phyloP scores from a whole-genome alignment of 2,797 vertebrate genomes.

The Periophthalmus magnuspinnatus region DNA sequence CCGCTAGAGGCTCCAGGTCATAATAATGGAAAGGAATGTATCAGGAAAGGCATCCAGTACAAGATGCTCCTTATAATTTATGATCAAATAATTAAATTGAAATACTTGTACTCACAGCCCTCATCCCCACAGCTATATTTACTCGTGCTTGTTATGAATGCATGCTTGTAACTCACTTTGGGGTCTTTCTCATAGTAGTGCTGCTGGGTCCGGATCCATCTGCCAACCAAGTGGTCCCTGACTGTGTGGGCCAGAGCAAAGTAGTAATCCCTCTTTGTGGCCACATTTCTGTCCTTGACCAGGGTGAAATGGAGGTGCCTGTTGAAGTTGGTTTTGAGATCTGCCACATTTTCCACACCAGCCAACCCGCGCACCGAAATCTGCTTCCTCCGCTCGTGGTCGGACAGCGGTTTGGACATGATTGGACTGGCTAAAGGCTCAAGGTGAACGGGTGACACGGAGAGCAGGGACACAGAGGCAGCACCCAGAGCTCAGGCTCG shows the following conservation, averaged over 20 bases:
- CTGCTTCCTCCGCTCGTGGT: slow-evolving; percentile 88
- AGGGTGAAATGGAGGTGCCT: slow-evolving; percentile 94
- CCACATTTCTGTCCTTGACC: slow-evolving; percentile 93
- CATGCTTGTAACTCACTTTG: slow-evolving; percentile 79
- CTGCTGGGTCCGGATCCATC: slow-evolving; percentile 94
- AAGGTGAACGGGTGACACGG: slow-evolving; percentile 47
- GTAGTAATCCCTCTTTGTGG: slow-evolving; percentile 90
- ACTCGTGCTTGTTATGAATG: not conserved
- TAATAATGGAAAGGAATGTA: not conserved
- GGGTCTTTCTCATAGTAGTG: slow-evolving; percentile 94
- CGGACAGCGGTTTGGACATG: slow-evolving; percentile 90
- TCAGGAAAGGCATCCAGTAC: not conserved
- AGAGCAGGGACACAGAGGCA: slow-evolving; percentile 41
- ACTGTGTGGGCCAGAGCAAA: slow-evolving; percentile 90
- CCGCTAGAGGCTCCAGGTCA: too few relatives aligned
- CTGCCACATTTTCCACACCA: slow-evolving; percentile 86
- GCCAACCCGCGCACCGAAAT: slow-evolving; percentile 92
- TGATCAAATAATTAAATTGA: not conserved
- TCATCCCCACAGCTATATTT: not conserved
- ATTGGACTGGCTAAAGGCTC: slow-evolving; percentile 46
- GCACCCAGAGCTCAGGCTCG: slow-evolving; percentile 24
- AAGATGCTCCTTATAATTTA: not conserved
- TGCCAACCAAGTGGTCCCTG: slow-evolving; percentile 89
- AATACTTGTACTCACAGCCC: not conserved
- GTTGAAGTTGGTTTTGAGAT: slow-evolving; percentile 90